Evolutionary conservation across 2,797 vertebrate genomes (phyloP).

Genomic region (Enteromius argenteus): DNA sequence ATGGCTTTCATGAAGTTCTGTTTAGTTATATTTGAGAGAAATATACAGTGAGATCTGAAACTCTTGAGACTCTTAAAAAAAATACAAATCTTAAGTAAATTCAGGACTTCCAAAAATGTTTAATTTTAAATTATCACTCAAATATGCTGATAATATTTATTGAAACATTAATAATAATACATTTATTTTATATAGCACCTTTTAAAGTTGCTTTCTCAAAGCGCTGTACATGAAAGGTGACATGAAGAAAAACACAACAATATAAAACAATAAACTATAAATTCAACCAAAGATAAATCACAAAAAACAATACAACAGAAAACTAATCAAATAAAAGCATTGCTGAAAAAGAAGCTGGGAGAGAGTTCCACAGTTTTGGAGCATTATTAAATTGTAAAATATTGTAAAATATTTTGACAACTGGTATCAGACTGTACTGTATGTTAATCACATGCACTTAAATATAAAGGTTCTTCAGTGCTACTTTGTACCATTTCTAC

Average conservation of each 20-base stretch:
- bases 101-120: no score
- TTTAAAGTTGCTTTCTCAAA: no score
- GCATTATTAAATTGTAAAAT: neutral
- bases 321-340: no score
- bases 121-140: neutral
- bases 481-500: neutral
- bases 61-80: neutral
- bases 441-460: neutral
- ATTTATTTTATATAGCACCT: no score
- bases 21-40: neutral
- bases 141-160: neutral
- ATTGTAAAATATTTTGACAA: no score
- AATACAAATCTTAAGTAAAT: neutral
- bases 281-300: no score
- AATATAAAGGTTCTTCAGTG: neutral
- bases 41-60: neutral
- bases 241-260: no score
- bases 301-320: no score
- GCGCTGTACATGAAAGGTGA: no score
- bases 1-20: slow-evolving; percentile 9
- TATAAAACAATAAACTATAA: no score
- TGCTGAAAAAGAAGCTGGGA: no score
- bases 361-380: no score
- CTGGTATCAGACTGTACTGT: neutral
- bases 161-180: neutral